Conservation (phyloP, 2,797 vertebrate species). For the Hydrolagus colliei region DNA sequence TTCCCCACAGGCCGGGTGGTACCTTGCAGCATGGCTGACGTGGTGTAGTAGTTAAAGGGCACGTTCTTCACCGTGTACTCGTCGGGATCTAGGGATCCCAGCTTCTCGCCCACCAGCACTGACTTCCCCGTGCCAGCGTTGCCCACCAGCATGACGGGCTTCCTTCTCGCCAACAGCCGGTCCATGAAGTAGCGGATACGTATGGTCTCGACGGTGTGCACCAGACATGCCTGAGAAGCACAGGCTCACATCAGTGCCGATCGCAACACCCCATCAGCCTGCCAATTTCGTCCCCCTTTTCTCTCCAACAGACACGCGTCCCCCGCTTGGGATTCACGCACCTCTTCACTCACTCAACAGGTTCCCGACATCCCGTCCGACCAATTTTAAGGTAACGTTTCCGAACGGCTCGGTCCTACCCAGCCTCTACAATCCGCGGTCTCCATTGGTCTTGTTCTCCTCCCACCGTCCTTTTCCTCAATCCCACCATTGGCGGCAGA, state of each 20-base stretch:
- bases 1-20: too few relatives aligned
- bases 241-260: neutral
- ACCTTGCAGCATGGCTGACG: slow-evolving; percentile 85
- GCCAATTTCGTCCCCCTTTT: too few relatives aligned
- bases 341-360: too few relatives aligned
- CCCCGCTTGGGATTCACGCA: too few relatives aligned
- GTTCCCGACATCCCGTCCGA: too few relatives aligned
- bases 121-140: slow-evolving; percentile 81
- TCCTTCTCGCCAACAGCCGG: slow-evolving; percentile 60
- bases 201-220: slow-evolving; percentile 79
- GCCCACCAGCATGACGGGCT: slow-evolving; percentile 84
- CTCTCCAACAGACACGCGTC: slow-evolving; percentile 46
- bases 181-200: slow-evolving; percentile 78
- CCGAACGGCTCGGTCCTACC: too few relatives aligned
- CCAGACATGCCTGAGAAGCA: slow-evolving; percentile 69
- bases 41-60: slow-evolving; percentile 90
- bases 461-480: too few relatives aligned
- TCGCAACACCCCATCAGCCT: too few relatives aligned
- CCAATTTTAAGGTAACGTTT: too few relatives aligned
- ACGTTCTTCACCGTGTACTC: slow-evolving; percentile 76
- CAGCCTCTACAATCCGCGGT: too few relatives aligned
- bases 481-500: too few relatives aligned
- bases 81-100: slow-evolving; percentile 66
- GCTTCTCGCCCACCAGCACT: slow-evolving; percentile 72
- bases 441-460: too few relatives aligned